phyloP scores from a whole-genome alignment of 2,797 vertebrate genomes.

The Diglossa cyanea region DNA sequence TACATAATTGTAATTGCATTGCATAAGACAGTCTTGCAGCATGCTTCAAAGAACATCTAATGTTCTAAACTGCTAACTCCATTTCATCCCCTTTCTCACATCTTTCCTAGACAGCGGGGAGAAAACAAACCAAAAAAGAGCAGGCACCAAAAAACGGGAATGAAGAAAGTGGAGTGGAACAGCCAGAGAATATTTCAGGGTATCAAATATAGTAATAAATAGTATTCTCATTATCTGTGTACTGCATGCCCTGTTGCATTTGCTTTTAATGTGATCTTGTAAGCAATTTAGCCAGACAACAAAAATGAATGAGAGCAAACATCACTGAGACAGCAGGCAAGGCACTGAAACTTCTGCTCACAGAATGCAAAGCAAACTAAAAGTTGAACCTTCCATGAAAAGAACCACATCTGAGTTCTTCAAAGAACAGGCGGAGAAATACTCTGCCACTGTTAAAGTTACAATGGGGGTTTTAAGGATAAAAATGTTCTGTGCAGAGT shows the following conservation, averaged over 20 bases:
- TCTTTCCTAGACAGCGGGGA: neutral
- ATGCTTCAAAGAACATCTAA: slow-evolving; percentile 37
- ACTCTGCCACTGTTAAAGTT: neutral
- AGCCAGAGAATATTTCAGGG: neutral
- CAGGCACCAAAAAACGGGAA: neutral
- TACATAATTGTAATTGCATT: slow-evolving; percentile 45
- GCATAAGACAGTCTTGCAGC: slow-evolving; percentile 32
- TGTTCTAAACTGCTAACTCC: slow-evolving; percentile 33
- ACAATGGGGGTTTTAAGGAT: neutral
- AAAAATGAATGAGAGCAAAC: neutral
- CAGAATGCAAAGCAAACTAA: neutral
- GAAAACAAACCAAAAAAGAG: neutral
- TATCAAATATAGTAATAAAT: neutral
- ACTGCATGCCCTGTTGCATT: slow-evolving; percentile 16
- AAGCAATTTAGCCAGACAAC: neutral
- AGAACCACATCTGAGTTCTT: neutral
- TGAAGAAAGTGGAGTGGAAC: slow-evolving; percentile 2
- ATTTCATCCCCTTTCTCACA: slow-evolving; percentile 20
- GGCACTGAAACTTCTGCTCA: neutral
- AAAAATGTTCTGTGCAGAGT: neutral
- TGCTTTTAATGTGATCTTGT: neutral
- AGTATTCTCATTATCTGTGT: neutral
- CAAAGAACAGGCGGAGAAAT: neutral
- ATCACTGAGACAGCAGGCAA: neutral
- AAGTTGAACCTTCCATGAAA: neutral